A percentile compares a stretch with the other conserved stretches of the same genome.
Conservation (phyloP, 2,797 vertebrate species). For the Manis pentadactyla region DNA sequence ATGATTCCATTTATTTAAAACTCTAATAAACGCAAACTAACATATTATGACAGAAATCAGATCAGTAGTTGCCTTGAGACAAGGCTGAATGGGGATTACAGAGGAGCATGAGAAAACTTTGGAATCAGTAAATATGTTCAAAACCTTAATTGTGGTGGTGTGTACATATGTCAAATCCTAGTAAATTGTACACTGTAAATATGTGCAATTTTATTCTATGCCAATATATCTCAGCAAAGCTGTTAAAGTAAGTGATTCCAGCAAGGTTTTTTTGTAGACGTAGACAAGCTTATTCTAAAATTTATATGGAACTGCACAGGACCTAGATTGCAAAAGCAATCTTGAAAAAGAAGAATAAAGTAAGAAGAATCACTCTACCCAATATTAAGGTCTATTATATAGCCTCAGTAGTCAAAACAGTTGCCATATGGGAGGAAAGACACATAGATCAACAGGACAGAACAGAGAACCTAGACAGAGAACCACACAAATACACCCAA, state of each 20-base stretch:
- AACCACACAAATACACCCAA: not conserved
- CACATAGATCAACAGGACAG: not conserved
- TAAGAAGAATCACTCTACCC: not conserved
- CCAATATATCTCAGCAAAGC: not conserved
- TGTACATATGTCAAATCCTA: not conserved
- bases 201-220: not conserved
- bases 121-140: not conserved
- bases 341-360: slow-evolving; percentile 28
- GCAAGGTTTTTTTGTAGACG: not conserved
- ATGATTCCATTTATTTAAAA: slow-evolving; percentile 4
- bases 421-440: not conserved
- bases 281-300: slow-evolving; percentile 42
- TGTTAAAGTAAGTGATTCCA: not conserved
- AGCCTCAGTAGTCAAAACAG: not conserved
- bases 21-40: not conserved
- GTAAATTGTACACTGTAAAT: not conserved
- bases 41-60: not conserved
- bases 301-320: not conserved
- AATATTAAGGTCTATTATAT: not conserved
- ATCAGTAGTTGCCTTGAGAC: slow-evolving; percentile 11
- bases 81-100: not conserved
- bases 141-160: not conserved
- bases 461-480: not conserved
- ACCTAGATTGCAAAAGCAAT: not conserved
- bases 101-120: not conserved